phyloP scores from a whole-genome alignment of 2,797 vertebrate species.

The Lacerta bilineata region DNA sequence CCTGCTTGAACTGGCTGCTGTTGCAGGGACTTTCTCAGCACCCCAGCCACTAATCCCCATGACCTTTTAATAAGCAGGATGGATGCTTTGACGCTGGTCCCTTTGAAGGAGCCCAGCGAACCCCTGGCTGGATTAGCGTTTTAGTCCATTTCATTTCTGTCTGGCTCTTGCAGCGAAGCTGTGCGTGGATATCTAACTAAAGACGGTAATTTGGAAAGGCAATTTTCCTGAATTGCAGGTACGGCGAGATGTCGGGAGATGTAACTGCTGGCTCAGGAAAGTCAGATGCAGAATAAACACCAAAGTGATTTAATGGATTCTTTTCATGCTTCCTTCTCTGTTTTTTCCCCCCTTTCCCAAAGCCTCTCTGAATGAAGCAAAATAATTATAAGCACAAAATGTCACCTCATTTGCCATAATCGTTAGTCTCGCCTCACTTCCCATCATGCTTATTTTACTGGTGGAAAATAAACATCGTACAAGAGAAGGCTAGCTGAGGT shows the following conservation, averaged over 20 bases:
- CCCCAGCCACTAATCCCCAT: constrained; percentile 32
- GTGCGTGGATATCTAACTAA: constrained; percentile 69
- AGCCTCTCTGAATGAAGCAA: constrained; percentile 24
- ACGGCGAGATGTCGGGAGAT: constrained; percentile 58
- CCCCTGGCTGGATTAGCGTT: constrained; percentile 63
- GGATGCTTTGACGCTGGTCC: not conserved
- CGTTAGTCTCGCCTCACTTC: constrained; percentile 19
- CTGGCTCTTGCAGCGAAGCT: constrained; percentile 43
- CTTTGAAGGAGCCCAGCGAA: constrained; percentile 36
- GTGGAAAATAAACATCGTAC: not conserved
- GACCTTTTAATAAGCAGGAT: constrained; percentile 66
- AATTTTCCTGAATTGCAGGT: constrained; percentile 76
- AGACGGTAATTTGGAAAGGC: constrained; percentile 72
- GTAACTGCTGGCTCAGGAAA: constrained; percentile 69
- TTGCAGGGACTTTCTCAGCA: constrained; percentile 6
- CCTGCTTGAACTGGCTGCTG: not conserved
- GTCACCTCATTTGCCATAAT: not conserved
- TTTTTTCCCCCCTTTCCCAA: not conserved
- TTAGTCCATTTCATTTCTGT: constrained; percentile 69
- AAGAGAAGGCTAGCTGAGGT: not conserved
- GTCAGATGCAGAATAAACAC: constrained; percentile 65
- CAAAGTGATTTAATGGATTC: constrained; percentile 55
- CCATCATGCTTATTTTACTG: not conserved
- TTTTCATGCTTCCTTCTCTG: constrained; percentile 59
- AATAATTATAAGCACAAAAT: not conserved